These are phyloP conservation scores for Cantharis rustica DNA, from an alignment of 2,888 invertebrate genomes.

Conservation along the genomic window DNA sequence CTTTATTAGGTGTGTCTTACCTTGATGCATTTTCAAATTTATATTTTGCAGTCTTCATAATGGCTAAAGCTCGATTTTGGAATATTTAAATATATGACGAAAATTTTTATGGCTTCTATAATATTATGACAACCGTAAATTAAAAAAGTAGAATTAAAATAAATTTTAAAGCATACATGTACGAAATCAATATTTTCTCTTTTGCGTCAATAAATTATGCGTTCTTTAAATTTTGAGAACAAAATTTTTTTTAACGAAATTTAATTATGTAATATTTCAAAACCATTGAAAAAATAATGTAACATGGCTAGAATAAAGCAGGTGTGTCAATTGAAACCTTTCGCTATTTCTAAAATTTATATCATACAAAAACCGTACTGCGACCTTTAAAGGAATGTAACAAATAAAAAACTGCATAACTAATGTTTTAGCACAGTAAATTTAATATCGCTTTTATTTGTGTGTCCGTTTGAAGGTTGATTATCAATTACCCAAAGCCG, in stretches of 20 bases:
- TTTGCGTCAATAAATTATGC: neutral
- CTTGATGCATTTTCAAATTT: neutral
- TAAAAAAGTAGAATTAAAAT: neutral
- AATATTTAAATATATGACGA: too few species aligned
- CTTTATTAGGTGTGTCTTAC: neutral
- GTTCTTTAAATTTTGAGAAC: neutral
- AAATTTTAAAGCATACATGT: neutral
- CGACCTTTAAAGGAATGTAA: slow-evolving; percentile 1
- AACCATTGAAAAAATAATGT: neutral
- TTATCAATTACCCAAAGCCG: neutral
- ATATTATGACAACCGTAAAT: neutral
- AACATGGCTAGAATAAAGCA: neutral
- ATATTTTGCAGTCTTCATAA: neutral
- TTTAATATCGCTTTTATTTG: neutral
- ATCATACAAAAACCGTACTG: neutral
- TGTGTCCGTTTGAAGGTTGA: neutral
- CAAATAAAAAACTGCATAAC: neutral
- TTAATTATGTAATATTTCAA: neutral
- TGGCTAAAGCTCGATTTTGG: too few species aligned
- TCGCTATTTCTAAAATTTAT: neutral
- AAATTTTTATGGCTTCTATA: neutral
- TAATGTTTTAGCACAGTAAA: neutral
- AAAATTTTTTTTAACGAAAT: neutral
- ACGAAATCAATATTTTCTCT: neutral
- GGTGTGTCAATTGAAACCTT: neutral